Percentiles rank a stretch among this genome's conserved stretches.
Conservation (phyloP, 2,888 invertebrate genomes). For the Troides aeacus region DNA sequence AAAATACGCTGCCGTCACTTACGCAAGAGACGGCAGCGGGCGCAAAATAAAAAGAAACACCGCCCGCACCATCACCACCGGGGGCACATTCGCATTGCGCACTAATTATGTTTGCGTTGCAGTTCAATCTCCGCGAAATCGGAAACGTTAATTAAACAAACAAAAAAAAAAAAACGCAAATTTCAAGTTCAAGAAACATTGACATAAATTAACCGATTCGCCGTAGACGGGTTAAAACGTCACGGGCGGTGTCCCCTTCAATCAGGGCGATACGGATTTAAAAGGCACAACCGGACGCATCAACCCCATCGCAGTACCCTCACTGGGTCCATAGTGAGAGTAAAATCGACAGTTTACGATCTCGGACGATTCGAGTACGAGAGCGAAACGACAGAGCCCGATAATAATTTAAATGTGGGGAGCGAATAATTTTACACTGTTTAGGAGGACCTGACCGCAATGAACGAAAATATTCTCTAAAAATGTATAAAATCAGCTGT, state of each 20-base stretch:
- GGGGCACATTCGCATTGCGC: conserved; percentile 12
- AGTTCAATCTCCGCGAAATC: conserved; percentile 17
- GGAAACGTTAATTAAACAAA: conserved; percentile 9
- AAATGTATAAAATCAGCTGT: conserved; percentile 7
- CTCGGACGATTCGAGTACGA: background rate
- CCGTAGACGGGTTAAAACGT: conserved; percentile 17
- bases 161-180: conserved; percentile 14
- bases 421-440: conserved; percentile 19
- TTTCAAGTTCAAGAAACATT: conserved; percentile 4
- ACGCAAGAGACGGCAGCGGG: conserved; percentile 11
- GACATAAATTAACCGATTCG: conserved; percentile 12
- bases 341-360: conserved; percentile 17
- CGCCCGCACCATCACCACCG: conserved; percentile 4
- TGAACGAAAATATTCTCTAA: conserved; percentile 7
- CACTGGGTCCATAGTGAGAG: conserved; percentile 8
- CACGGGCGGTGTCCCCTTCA: conserved; percentile 14
- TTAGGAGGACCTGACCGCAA: conserved; percentile 4
- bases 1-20: conserved; percentile 18
- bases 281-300: background rate
- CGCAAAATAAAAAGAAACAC: conserved; percentile 11
- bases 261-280: conserved; percentile 17
- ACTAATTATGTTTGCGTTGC: conserved; percentile 21
- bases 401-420: conserved; percentile 19
- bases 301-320: conserved; percentile 6
- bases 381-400: conserved; percentile 7